These are phyloP conservation scores for Dreissena polymorpha DNA, from an alignment of 1,140 invertebrate species.

Conservation along the genomic window DNA sequence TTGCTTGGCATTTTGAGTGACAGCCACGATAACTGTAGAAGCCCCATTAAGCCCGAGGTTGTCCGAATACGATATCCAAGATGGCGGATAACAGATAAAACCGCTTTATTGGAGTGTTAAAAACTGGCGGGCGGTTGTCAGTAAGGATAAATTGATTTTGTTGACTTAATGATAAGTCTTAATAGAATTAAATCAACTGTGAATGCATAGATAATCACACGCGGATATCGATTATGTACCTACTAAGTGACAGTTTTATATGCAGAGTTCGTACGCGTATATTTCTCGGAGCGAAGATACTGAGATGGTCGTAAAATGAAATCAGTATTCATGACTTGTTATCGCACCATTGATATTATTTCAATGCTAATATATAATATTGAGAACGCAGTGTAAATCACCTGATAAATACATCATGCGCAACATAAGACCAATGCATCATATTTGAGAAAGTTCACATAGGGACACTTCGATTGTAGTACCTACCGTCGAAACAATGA, in stretches of 20 bases:
- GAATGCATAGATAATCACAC: constrained; percentile 23
- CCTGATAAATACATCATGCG: no score
- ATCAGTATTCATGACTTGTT: not conserved
- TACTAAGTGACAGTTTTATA: constrained; percentile 39
- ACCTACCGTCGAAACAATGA: no score
- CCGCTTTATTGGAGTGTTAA: constrained; percentile 29
- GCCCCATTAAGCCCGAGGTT: constrained; percentile 22
- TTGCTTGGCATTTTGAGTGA: constrained; percentile 29
- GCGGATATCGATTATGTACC: constrained; percentile 14
- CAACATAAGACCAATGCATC: no score
- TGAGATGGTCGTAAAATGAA: not conserved
- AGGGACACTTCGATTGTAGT: no score
- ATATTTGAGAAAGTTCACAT: no score
- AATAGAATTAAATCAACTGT: constrained; percentile 53
- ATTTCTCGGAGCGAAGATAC: not conserved
- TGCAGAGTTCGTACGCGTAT: not conserved
- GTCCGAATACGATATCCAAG: constrained; percentile 2
- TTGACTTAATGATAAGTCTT: constrained; percentile 42
- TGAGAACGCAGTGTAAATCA: no score
- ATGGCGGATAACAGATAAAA: constrained; percentile 22
- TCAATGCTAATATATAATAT: no score
- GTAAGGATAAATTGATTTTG: constrained; percentile 33
- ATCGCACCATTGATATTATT: no score
- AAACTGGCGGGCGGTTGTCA: not conserved
- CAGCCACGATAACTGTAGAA: constrained; percentile 23